Evolutionary conservation across 2,888 invertebrate genomes (phyloP), one percentile per base, ranked within the genome.

Genomic region (Hedya salicella): DNA sequence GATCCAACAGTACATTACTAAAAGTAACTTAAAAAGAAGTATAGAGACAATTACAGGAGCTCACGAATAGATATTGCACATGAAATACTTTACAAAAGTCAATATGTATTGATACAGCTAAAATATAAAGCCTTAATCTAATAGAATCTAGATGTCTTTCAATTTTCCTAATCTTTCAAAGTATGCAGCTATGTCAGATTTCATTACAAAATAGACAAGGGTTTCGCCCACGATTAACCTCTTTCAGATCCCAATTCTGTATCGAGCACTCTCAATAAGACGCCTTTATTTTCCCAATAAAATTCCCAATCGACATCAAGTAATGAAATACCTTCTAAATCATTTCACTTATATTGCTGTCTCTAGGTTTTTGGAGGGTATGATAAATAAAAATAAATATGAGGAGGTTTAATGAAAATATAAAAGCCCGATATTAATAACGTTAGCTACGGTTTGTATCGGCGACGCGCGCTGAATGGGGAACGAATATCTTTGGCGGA

Each of bases 391-490:
- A 77, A 80, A 82, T 79, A 82, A 78, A 81, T 77, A 75, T 74
- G 71, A 70, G 68, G 64, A 62, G 70, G 78, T 86, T 84, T 86
- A 83, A 86, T 87, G 85, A 86, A 87, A 87, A 85, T 85, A 85
- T 83, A 82, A 57, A 83, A 85, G 80, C 76, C 74, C 76, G 73
- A 81, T 88, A 91, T 89, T 90, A 90, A 90, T 90, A 89, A 86
- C 83, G 81, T 78, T 87, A 88, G 89, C 88, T 88, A 89, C 86
- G 85, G 84, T 84, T 87, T 85, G 85, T 81, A 88, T 89, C 86
- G 87, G 76, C 71, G 73, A 83, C 87, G 86, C 79, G 85, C 64
- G 69, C 74, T 70, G 91, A 86, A 88, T 90, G 75, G 69, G 71
- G 80, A 86, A 78, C 68, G 68, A 69, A 68, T 66, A 63, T 73